A percentile compares a stretch with the other conserved stretches of the same genome.
These are phyloP conservation scores for Sialia sialis DNA, from an alignment of 2,113 vertebrate genomes.

Conservation along the genomic window DNA sequence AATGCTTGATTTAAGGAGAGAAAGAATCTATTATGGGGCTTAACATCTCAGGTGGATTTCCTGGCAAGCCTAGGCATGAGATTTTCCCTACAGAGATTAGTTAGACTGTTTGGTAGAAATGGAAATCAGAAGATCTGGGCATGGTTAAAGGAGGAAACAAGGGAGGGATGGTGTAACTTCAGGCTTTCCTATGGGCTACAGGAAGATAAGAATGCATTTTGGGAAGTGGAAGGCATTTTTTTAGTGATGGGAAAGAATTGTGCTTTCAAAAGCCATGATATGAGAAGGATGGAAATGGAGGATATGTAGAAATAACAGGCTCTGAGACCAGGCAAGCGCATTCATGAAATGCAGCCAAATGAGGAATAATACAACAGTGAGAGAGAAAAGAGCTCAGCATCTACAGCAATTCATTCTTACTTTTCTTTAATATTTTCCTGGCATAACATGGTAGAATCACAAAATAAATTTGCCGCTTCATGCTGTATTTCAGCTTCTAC, in stretches of 20 bases:
- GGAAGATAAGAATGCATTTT: not conserved
- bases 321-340: not conserved
- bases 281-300: not conserved
- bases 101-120: not conserved
- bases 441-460: not conserved
- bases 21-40: not conserved
- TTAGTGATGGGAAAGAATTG: not conserved
- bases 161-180: not conserved
- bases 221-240: not conserved
- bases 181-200: not conserved
- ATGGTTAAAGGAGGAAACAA: not conserved
- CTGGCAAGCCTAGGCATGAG: not conserved
- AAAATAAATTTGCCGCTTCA: not conserved
- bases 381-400: not conserved
- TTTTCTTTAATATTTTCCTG: not conserved
- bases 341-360: not conserved
- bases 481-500: not conserved
- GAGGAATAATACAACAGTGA: not conserved
- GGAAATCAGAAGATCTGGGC: not conserved
- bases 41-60: not conserved
- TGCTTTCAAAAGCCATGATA: not conserved
- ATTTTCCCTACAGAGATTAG: not conserved
- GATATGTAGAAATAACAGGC: not conserved
- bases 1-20: not conserved
- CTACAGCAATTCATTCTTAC: not conserved